A percentile compares a stretch with the other conserved stretches of the same genome.
Evolutionary conservation across 2,888 invertebrate species (phyloP).

Genomic region (Heliconius charithonia): DNA sequence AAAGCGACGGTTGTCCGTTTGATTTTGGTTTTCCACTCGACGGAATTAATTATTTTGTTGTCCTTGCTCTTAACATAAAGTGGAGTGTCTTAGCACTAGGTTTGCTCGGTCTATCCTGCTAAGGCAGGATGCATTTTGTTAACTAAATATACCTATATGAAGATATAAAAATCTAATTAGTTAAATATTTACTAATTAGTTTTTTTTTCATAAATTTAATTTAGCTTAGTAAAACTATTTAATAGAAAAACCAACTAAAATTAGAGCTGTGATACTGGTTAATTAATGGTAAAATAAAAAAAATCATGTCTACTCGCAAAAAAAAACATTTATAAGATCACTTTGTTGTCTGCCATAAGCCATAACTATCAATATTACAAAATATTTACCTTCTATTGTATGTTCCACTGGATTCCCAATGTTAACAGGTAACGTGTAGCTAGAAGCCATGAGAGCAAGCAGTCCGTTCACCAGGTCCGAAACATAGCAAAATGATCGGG

Average conservation of each 20-base stretch:
- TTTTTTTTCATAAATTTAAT: not conserved
- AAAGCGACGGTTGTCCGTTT: too few species aligned
- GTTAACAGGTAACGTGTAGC: slow-evolving; percentile 96
- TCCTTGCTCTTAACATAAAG: too few species aligned
- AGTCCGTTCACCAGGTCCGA: slow-evolving; percentile 98
- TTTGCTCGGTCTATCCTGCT: too few species aligned
- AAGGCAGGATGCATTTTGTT: too few species aligned
- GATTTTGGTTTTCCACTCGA: too few species aligned
- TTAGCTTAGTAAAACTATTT: not conserved
- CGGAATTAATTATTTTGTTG: too few species aligned
- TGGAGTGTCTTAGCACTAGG: too few species aligned
- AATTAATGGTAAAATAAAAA: not conserved
- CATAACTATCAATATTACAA: too few species aligned
- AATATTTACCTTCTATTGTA: slow-evolving; percentile 90
- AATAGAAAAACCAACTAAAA: not conserved
- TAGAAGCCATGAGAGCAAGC: slow-evolving; percentile 95
- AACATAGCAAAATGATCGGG: slow-evolving; percentile 99
- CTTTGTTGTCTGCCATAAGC: not conserved
- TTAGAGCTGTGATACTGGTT: not conserved
- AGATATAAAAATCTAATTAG: too few species aligned
- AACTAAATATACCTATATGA: too few species aligned
- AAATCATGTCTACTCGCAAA: not conserved
- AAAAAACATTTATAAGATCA: not conserved
- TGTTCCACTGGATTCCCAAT: slow-evolving; percentile 99
- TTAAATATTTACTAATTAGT: too few species aligned